Evolutionary conservation across 2,797 vertebrate species (phyloP), one percentile per base, ranked within the genome.

Genomic region (Mionectes olivaceus): DNA sequence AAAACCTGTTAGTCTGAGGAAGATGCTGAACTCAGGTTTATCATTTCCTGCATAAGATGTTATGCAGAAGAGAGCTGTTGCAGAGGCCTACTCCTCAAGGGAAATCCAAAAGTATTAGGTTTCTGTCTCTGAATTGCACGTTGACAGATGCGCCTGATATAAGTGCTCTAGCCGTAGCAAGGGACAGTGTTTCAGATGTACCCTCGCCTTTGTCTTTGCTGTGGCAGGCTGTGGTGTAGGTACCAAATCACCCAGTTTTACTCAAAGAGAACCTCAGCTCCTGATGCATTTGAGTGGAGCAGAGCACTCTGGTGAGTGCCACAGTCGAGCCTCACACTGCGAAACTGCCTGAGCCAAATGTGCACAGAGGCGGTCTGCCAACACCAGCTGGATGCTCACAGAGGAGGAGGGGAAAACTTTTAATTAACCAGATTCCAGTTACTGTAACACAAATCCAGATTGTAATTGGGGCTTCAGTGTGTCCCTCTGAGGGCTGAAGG

Each of bases 321-420:
- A 7, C 15, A 2, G 2, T 46, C 13, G 1, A 5, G 28, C 32
- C 35, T 57, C 7, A 8, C 21, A 5, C 50, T 33, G 3, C 0
- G 1, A 11, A 75, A 19, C 57, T 25, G 17, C 57, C 41, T 0
- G 2, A 39, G 32, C 25, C 0, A 2, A 70, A 55, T 0, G 5
- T 23, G 27, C 7, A 6, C 0, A 1, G 19, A 10, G 8, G 14
- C 0, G 0, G 15, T 52, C 41, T 83, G 39, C 19, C 46, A 33
- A 5, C 11, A 4, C 0, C 3, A 22, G n/a, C 70, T 32, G 0
- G 0, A 19, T 25, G 16, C n/a, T 83, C 24, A 32, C 28, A 24
- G 13, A 37, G 27, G 12, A 68, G 15, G 10, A 41, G 35, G 5
- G 17, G 15, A 65, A 68, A 30, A 39, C 47, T 79, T 30, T 52